phyloP scores from a whole-genome alignment of 2,113 vertebrate genomes.

The Heterotilapia buettikoferi region DNA sequence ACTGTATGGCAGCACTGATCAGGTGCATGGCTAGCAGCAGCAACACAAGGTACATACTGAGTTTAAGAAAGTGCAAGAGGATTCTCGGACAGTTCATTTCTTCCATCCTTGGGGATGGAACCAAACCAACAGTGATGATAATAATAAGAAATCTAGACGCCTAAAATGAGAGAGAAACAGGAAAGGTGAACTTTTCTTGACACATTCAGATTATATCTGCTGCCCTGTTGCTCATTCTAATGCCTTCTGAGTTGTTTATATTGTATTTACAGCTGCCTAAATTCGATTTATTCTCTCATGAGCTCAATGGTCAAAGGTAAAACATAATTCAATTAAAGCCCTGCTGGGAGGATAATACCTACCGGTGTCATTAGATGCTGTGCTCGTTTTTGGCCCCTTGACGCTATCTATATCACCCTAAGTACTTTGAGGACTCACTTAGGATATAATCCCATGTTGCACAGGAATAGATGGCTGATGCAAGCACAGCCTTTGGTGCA shows the following conservation, averaged over 20 bases:
- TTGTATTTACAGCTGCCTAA: background rate
- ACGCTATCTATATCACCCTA: conserved; percentile 39
- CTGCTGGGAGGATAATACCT: conserved; percentile 15
- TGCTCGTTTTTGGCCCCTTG: conserved; percentile 15
- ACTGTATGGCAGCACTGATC: conserved; percentile 28
- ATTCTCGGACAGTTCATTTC: background rate
- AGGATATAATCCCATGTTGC: conserved; percentile 52
- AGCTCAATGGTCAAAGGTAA: background rate
- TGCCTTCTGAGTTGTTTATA: background rate
- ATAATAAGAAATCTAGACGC: background rate
- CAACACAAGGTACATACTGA: background rate
- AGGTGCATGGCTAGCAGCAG: background rate
- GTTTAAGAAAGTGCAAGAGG: background rate
- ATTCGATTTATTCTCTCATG: background rate
- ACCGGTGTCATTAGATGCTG: background rate
- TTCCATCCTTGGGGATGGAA: background rate
- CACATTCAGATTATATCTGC: background rate
- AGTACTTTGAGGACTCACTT: conserved; percentile 27
- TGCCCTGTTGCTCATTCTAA: background rate
- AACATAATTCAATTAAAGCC: conserved; percentile 41
- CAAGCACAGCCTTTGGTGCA: conserved; percentile 6
- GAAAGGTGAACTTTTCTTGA: background rate
- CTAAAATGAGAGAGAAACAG: background rate
- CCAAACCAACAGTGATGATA: background rate
- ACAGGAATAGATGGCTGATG: conserved; percentile 53